Percentiles rank a stretch among this genome's conserved stretches.
phyloP scores from a whole-genome alignment of 1,140 invertebrate species.

The Frieseomelitta varia region DNA sequence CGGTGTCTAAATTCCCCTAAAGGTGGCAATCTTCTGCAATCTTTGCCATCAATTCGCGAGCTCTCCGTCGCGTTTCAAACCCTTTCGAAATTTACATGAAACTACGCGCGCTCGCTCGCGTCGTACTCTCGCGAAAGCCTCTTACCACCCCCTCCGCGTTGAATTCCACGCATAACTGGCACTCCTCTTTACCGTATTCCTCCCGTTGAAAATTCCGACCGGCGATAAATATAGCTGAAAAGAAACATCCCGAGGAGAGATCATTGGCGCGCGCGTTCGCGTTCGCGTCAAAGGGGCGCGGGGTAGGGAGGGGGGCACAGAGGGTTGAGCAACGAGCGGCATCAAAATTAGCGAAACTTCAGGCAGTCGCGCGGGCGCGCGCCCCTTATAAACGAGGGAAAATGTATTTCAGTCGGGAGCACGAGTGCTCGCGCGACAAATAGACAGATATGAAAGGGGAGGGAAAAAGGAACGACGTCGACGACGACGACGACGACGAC shows the following conservation, averaged over 20 bases:
- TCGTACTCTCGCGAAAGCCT: background rate
- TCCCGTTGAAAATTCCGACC: background rate
- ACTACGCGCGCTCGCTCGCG: background rate
- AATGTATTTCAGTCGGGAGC: constrained; percentile 21
- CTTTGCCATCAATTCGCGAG: background rate
- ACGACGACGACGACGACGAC: background rate
- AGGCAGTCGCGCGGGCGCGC: background rate
- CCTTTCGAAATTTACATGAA: background rate
- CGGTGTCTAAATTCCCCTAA: too few species aligned
- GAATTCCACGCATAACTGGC: background rate
- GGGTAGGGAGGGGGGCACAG: background rate
- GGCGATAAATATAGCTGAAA: background rate
- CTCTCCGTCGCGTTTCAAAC: background rate
- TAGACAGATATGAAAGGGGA: constrained; percentile 34
- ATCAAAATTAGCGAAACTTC: constrained; percentile 69
- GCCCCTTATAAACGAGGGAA: constrained; percentile 15
- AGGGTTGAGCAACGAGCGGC: constrained; percentile 41
- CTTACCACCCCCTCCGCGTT: too few species aligned
- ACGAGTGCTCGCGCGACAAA: constrained; percentile 29
- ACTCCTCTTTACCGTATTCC: background rate
- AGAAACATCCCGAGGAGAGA: constrained; percentile 1
- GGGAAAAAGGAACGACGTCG: background rate
- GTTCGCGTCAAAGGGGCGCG: constrained; percentile 18
- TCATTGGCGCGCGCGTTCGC: constrained; percentile 8
- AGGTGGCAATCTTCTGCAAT: background rate